Evolutionary conservation across 2,888 invertebrate genomes (phyloP).

Genomic region (Agrenia bidenticulata): DNA sequence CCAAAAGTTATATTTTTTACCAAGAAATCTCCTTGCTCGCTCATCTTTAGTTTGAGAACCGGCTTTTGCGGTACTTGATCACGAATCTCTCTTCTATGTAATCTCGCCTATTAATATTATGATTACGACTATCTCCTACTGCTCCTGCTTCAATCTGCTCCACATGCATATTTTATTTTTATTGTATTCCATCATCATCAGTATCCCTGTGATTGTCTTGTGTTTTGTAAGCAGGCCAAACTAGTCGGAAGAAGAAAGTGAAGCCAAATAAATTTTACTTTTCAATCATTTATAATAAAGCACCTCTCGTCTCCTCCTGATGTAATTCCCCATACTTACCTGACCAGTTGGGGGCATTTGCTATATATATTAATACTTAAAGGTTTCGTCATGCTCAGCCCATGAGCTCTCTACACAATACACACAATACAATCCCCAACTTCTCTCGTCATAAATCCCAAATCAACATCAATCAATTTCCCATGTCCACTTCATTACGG

Average conservation of each 20-base stretch:
- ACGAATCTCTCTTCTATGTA: background rate
- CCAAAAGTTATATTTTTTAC: too few relatives aligned
- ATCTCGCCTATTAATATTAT: too few relatives aligned
- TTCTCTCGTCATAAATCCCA: too few relatives aligned
- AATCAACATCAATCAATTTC: too few relatives aligned
- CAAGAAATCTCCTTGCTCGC: too few relatives aligned
- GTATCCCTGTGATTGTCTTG: background rate
- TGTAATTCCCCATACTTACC: too few relatives aligned
- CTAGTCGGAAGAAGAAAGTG: slow-evolving; percentile 35
- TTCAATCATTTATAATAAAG: background rate
- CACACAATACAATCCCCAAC: background rate
- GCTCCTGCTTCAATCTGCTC: slow-evolving; percentile 1
- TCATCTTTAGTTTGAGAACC: too few relatives aligned
- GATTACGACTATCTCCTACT: slow-evolving; percentile 7
- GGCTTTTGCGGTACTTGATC: background rate
- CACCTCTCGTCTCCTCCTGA: too few relatives aligned
- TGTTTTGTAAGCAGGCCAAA: slow-evolving; percentile 33
- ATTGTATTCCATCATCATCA: background rate
- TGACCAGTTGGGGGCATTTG: too few relatives aligned
- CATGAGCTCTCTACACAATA: background rate
- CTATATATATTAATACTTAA: too few relatives aligned
- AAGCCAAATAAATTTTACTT: slow-evolving; percentile 11
- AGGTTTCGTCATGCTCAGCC: too few relatives aligned
- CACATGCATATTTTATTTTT: background rate
- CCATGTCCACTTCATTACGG: too few relatives aligned